Evolutionary conservation across 2,113 vertebrate species (phyloP), one percentile per base, ranked within the genome.

Genomic region (Artemisiospiza belli): DNA sequence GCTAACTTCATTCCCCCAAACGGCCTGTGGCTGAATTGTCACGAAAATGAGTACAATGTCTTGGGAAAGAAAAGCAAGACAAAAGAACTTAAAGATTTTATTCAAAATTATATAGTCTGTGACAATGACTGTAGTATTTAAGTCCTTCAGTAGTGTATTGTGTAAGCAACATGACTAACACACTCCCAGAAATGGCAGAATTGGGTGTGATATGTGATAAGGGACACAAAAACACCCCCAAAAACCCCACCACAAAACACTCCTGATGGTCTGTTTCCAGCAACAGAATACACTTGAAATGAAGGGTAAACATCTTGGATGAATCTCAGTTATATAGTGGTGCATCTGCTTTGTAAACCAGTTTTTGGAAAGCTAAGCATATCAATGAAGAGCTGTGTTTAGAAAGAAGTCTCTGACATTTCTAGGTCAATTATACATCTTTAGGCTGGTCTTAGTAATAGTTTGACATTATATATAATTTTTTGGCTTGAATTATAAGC

Each of bases 11-110:
- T 95, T 89, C 15, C 55, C 28, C 37, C 12, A 70, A 77, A 86
- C 0, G 5, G 57, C 47, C 73, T 70, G 47, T 55, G 74, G 43
- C 35, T 92, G 79, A 74, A 62, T 85, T 90, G 33, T 22, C 51
- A 66, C 18, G 63, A 77, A 94, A 66, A 10, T 22, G 43, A 64
- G 22, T 64, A 59, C 46, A 78, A 70, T 72, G 18, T 66, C 28
- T 86, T 57, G 28, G 33, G 49, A 59, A 67, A 70, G 55, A 73
- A 83, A 87, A 37, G 5, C 9, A 63, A 55, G 33, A 75, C 27
- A 62, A 90, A 88, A 67, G 47, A 74, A 64, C 19, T n/a, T 49
- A n/a, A 87, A 75, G 12, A 49, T 92, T 87, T 78, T 68, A 39
- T 75, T 80, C 22, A 62, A 73, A 84, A 64, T 87, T 68, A 28